Base-by-base conservation (phyloP, 2,797 vertebrate genomes). In the Schizopygopsis pylzovi region DNA sequence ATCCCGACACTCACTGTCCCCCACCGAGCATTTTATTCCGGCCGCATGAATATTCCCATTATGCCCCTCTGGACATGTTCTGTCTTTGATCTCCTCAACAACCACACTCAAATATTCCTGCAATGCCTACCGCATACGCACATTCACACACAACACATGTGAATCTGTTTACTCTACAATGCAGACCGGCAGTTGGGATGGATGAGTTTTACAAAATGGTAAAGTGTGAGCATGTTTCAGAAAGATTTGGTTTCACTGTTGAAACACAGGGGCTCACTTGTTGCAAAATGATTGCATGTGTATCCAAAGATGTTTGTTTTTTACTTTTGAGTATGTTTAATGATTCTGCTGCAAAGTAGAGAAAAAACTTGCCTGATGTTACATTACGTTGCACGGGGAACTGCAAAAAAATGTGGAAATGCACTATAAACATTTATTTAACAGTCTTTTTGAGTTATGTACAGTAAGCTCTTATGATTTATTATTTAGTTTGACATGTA, bases 31-130 rank as follows among this genome's bases (percentile, higher is more conserved):
- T 87, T 76, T 77, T 84, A 68, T 67, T 65, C 16, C 4, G 49
- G 28, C 77, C 47, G 49, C 77, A 86, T 83, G 59, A 86, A 72
- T 85, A 85, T 88, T 78, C 45, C 33, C 56, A 33, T 52, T 28
- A 71, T 83, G 65, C 47, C 39, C n/a, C 82, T 84, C 82, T 71
- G 84, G 75, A 43, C 56, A 78, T 18, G 43, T 41, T 84, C 85
- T 37, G 67, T 81, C 81, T 86, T 88, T 88, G 75, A 88, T 87
- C 86, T 81, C 49, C 72, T 63, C 43, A 37, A 87, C 82, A 89
- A 85, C 86, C 88, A 85, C 82, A 81, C 61, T 71, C 72, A 90
- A 89, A 85, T 87, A 89, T 89, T 88, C 81, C 75, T 86, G 86
- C 89, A 78, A 89, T 89, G 86, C 61, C 73, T 78, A 87, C 86